phyloP scores from a whole-genome alignment of 2,888 invertebrate genomes.

The Chromoteleia sp. region DNA sequence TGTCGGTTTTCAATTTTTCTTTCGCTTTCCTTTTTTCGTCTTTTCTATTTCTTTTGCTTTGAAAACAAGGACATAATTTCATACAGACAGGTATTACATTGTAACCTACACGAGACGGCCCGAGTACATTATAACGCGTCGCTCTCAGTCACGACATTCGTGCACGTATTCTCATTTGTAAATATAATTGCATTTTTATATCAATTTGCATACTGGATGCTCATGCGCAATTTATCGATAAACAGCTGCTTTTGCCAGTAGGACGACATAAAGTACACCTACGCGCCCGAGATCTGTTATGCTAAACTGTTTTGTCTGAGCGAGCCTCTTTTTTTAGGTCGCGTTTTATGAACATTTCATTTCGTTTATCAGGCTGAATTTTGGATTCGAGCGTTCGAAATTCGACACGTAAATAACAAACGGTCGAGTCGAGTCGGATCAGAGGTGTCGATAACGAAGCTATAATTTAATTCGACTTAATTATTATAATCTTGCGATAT shows the following conservation, averaged over 20 bases:
- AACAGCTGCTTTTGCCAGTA: constrained; percentile 64
- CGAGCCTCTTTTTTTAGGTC: constrained; percentile 30
- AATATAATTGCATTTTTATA: constrained; percentile 70
- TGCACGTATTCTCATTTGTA: constrained; percentile 68
- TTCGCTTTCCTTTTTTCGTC: too few relatives aligned
- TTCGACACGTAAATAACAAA: background rate
- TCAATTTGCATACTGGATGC: constrained; percentile 66
- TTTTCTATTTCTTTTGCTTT: too few relatives aligned
- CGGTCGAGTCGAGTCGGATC: too few relatives aligned
- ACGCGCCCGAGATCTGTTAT: constrained; percentile 58
- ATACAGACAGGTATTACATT: constrained; percentile 4
- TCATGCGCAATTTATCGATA: constrained; percentile 68
- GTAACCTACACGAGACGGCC: constrained; percentile 23
- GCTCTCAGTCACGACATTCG: constrained; percentile 56
- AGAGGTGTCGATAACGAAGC: too few relatives aligned
- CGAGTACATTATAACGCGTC: constrained; percentile 39
- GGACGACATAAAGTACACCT: constrained; percentile 62
- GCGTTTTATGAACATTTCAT: constrained; percentile 45
- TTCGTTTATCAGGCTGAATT: constrained; percentile 22
- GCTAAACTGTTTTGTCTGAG: constrained; percentile 63
- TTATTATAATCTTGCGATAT: too few relatives aligned
- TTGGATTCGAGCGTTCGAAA: constrained; percentile 19
- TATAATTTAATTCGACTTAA: background rate
- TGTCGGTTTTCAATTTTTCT: background rate
- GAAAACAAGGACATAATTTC: constrained; percentile 23